phyloP scores from a whole-genome alignment of 2,113 vertebrate species.

The Tachysurus vachellii region DNA sequence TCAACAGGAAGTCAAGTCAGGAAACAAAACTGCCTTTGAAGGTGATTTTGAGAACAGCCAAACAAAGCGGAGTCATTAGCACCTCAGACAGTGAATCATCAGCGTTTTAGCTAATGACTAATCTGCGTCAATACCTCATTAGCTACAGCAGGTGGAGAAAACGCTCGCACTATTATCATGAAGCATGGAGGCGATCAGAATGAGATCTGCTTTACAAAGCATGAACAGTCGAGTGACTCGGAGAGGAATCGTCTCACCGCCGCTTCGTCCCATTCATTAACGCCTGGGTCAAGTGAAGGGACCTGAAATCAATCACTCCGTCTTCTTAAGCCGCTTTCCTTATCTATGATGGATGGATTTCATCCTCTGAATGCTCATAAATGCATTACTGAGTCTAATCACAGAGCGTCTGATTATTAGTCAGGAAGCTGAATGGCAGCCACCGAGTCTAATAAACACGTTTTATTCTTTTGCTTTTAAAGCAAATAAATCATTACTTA shows the following conservation, averaged over 20 bases:
- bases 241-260: constrained; percentile 16
- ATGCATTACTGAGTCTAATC: constrained; percentile 66
- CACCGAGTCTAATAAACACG: neutral
- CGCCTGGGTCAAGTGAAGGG: constrained; percentile 45
- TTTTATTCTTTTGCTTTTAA: neutral
- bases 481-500: constrained; percentile 1
- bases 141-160: constrained; percentile 30
- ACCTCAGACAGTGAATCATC: constrained; percentile 7
- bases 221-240: constrained; percentile 3
- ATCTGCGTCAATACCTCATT: constrained; percentile 41
- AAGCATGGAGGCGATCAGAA: constrained; percentile 4
- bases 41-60: constrained; percentile 14
- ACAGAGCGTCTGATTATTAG: constrained; percentile 51
- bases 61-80: constrained; percentile 22
- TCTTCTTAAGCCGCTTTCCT: constrained; percentile 62
- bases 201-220: neutral
- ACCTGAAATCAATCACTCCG: constrained; percentile 52
- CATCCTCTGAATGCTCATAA: constrained; percentile 66
- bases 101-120: constrained; percentile 36
- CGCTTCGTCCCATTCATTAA: constrained; percentile 51
- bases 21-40: neutral
- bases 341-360: constrained; percentile 67
- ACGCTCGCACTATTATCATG: neutral
- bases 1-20: neutral
- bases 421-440: constrained; percentile 47